A percentile compares a stretch with the other conserved stretches of the same genome.
phyloP scores from a whole-genome alignment of 2,797 vertebrate species.

The Megalops cyprinoides region DNA sequence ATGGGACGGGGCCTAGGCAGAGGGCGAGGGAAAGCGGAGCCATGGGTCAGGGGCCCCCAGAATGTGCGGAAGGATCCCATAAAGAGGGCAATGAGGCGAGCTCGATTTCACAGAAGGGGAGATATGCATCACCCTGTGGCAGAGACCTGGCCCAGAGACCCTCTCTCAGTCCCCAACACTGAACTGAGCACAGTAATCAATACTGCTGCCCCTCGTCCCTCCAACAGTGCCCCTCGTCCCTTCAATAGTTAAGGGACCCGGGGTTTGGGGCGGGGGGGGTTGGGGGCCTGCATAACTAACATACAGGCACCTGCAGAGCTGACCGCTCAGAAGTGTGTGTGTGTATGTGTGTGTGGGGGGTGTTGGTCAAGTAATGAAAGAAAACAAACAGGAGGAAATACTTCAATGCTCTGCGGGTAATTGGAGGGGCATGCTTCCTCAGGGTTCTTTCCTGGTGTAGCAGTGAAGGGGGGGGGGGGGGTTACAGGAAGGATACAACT shows the following conservation, averaged over 20 bases:
- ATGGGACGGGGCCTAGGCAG: too few relatives aligned
- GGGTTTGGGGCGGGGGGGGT: conserved; percentile 50
- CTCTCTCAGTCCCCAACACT: conserved; percentile 39
- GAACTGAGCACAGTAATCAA: conserved; percentile 57
- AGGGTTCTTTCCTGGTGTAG: conserved; percentile 14
- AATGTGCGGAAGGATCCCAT: conserved; percentile 20
- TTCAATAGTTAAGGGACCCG: conserved; percentile 48
- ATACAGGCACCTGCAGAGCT: neutral
- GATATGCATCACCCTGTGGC: conserved; percentile 46
- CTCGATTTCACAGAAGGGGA: conserved; percentile 28
- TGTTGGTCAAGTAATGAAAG: conserved; percentile 14
- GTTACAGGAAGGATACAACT: neutral
- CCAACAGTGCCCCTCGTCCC: conserved; percentile 48
- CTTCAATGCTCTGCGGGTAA: conserved; percentile 33
- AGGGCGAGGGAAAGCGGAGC: conserved; percentile 14
- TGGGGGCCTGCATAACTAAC: too few relatives aligned
- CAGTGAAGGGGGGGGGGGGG: neutral
- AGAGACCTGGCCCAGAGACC: conserved; percentile 40
- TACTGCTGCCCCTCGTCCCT: conserved; percentile 41
- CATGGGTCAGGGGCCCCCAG: neutral
- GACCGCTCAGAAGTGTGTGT: neutral
- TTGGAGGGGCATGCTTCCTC: neutral
- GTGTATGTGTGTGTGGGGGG: too few relatives aligned
- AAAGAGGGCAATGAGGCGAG: conserved; percentile 26
- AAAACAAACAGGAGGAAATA: conserved; percentile 35